Base-by-base conservation (phyloP, 2,113 vertebrate genomes). In the Microcebus tavaratra region DNA sequence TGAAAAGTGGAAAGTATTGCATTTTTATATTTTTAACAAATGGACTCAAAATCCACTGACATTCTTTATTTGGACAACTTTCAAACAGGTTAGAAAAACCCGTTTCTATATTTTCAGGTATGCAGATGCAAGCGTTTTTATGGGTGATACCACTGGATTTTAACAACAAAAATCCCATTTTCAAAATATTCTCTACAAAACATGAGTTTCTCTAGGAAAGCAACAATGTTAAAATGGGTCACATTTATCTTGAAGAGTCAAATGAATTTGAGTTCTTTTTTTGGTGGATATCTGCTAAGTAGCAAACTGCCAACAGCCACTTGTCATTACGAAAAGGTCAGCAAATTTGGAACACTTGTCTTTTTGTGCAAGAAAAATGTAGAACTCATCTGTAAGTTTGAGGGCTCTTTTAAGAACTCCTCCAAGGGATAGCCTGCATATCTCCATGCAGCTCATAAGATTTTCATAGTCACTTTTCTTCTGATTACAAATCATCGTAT, bases 11-110 rank as follows among this genome's bases (percentile, higher is more conserved):
- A 84, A 96, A 89, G 36, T 55, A 86, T 25, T 75, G 61, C 8
- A 2, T 75, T 96, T 88, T 85, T 70, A 53, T 79, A 84, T 97
- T 97, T 90, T 85, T 93, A 84, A 93, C 55, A 92, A 94, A 89
- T 42, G 73, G 36, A 59, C 70, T 93, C 83, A 67, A 53, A 86
- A 91, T 75, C 86, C n/a, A 53, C 65, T 8, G 31, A 76, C 70
- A 20, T n/a, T 55, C 88, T 95, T 91, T 63, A 86, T 83, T 65
- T 83, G 91, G 82, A 59, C 11, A 79, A 70, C 80, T 93, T 96
- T 83, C 50, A 70, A 89, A 83, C 10, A 75, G 36, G n/a, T 85
- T 91, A 55, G 45, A 53, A 91, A 88, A 79, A 83, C 65, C n/a
- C 34, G 50, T 79, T 84, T 91, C 36, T 89, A 55, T 93, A 89